Evolutionary conservation across 2,888 invertebrate species (phyloP).

Genomic region (Leptopilina myrica): DNA sequence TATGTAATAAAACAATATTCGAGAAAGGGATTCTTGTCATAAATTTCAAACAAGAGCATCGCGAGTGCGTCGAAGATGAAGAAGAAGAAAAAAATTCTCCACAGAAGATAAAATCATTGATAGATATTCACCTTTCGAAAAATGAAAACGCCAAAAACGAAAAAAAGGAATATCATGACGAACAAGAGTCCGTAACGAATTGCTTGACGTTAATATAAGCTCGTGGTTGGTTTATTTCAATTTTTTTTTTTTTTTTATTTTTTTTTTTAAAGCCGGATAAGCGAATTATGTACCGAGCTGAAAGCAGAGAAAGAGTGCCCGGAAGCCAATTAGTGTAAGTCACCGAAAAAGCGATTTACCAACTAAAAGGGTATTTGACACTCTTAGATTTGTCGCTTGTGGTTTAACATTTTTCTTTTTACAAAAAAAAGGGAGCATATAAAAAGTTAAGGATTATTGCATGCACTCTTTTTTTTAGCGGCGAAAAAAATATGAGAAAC

Average conservation of each 20-base stretch:
- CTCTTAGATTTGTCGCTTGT: too few relatives aligned
- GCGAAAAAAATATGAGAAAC: too few relatives aligned
- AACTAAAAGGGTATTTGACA: not conserved
- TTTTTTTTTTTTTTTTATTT: not conserved
- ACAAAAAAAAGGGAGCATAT: too few relatives aligned
- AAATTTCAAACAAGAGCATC: slow-evolving; percentile 47
- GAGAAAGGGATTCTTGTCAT: slow-evolving; percentile 50
- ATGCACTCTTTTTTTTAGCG: too few relatives aligned
- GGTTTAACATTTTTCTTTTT: not conserved
- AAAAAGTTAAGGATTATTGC: too few relatives aligned
- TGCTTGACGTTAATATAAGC: slow-evolving; percentile 41
- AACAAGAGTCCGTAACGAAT: slow-evolving; percentile 42
- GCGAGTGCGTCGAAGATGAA: slow-evolving; percentile 46
- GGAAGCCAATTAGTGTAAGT: slow-evolving; percentile 40
- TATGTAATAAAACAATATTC: slow-evolving; percentile 50
- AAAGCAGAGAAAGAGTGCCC: not conserved
- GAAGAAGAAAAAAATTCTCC: slow-evolving; percentile 47
- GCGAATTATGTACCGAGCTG: not conserved
- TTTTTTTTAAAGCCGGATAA: slow-evolving; percentile 11
- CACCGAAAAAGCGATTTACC: slow-evolving; percentile 32
- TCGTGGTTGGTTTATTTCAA: not conserved
- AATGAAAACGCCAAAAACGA: slow-evolving; percentile 22
- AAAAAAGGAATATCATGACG: slow-evolving; percentile 11
- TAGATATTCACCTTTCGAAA: not conserved
- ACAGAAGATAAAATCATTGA: slow-evolving; percentile 24